Conservation (phyloP, 2,113 vertebrate species). For the Galeopterus variegatus region DNA sequence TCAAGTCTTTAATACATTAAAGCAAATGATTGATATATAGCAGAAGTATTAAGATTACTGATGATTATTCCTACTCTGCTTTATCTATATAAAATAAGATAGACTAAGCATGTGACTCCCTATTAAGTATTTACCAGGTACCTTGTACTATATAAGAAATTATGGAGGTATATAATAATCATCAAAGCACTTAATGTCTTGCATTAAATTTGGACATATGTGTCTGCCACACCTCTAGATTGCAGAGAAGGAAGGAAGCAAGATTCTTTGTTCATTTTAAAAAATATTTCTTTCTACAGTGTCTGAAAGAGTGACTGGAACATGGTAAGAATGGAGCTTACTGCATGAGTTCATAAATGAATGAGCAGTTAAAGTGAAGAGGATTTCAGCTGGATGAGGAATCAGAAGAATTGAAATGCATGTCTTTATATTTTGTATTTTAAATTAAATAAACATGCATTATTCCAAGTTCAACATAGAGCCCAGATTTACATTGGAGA, state of each 20-base stretch:
- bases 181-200: background rate
- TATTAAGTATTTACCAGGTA: background rate
- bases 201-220: background rate
- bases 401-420: constrained; percentile 14
- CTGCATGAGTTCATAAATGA: background rate
- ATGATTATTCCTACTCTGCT: background rate
- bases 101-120: background rate
- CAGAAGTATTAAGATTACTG: background rate
- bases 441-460: background rate
- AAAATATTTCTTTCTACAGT: background rate
- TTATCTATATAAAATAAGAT: background rate
- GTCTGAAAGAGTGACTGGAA: background rate
- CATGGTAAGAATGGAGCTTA: background rate
- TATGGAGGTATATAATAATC: background rate
- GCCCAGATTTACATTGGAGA: background rate
- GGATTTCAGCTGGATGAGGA: background rate
- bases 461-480: background rate
- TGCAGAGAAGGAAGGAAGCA: background rate
- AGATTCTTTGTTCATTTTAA: background rate
- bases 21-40: background rate
- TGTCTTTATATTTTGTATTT: constrained; percentile 22
- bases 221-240: background rate
- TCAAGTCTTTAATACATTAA: constrained; percentile 38
- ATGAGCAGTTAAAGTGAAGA: background rate
- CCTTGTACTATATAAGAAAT: background rate